A percentile compares a stretch with the other conserved stretches of the same genome.
Conservation (phyloP, 2,888 invertebrate species). For the Willowsia nigromaculata region DNA sequence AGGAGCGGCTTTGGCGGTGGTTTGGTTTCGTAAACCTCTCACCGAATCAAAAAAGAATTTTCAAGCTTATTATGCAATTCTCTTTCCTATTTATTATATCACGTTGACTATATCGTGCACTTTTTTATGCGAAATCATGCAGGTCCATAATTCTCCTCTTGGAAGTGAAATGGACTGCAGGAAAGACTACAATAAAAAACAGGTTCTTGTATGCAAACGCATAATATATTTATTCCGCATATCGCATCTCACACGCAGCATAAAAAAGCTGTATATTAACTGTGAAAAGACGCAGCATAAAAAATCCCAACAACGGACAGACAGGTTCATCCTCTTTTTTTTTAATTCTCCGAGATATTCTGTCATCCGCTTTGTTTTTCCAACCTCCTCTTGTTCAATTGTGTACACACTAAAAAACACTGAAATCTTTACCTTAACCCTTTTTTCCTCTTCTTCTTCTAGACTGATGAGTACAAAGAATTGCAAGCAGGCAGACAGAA, state of each 20-base stretch:
- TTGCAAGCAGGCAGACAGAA: background rate
- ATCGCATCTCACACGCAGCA: background rate
- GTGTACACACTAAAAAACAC: background rate
- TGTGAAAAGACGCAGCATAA: background rate
- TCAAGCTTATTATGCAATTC: background rate
- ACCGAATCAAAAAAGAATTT: background rate
- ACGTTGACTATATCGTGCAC: background rate
- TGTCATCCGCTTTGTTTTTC: slow-evolving; percentile 56
- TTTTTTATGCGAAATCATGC: slow-evolving; percentile 38
- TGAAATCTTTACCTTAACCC: background rate
- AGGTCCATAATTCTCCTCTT: slow-evolving; percentile 49
- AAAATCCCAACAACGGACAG: background rate
- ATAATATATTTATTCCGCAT: background rate
- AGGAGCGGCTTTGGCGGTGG: background rate
- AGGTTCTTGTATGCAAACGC: slow-evolving; percentile 35
- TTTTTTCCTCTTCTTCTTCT: background rate
- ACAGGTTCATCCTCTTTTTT: slow-evolving; percentile 54
- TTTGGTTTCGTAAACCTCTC: background rate
- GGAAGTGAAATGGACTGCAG: slow-evolving; percentile 15
- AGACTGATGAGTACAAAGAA: background rate
- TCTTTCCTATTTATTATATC: no score
- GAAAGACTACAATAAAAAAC: slow-evolving; percentile 5
- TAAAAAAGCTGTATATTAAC: background rate
- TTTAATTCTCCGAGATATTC: no score
- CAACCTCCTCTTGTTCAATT: background rate